Percentiles rank a stretch among this genome's conserved stretches.
phyloP scores from a whole-genome alignment of 2,888 invertebrate species.

The Bimastos eiseni region DNA sequence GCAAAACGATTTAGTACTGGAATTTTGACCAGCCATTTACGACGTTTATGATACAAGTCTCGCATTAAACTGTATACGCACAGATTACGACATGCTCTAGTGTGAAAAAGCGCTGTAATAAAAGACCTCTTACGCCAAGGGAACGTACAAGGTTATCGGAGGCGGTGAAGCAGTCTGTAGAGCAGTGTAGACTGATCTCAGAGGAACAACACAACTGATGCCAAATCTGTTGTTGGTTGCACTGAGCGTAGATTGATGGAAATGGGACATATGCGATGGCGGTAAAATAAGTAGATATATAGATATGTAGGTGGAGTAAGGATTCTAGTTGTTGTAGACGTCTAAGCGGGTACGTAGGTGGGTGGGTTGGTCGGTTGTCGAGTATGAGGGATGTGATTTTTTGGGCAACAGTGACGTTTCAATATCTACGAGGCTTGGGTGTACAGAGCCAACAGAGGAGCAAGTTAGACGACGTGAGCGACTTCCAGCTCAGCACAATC shows the following conservation, averaged over 20 bases:
- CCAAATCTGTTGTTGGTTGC: background rate
- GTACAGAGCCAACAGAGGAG: no score
- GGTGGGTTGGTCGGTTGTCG: background rate
- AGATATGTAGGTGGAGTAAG: no score
- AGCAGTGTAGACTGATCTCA: background rate
- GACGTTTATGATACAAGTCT: background rate
- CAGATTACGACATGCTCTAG: background rate
- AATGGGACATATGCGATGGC: background rate
- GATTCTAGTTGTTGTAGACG: no score
- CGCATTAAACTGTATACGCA: background rate
- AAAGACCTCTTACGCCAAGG: background rate
- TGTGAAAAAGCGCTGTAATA: background rate
- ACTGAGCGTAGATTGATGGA: background rate
- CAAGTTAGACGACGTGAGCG: no score
- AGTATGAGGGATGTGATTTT: no score
- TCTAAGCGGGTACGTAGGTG: no score
- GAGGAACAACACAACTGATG: background rate
- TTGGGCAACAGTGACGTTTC: no score
- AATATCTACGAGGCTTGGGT: no score
- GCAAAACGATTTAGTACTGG: background rate
- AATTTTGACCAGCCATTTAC: background rate
- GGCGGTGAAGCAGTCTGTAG: background rate
- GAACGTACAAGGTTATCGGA: slow-evolving; percentile 13
- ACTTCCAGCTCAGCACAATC: no score
- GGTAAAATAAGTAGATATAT: no score